Percentiles rank a stretch among this genome's conserved stretches.
These are phyloP conservation scores for Patella pellucida DNA, from an alignment of 2,888 invertebrate genomes.

Conservation along the genomic window DNA sequence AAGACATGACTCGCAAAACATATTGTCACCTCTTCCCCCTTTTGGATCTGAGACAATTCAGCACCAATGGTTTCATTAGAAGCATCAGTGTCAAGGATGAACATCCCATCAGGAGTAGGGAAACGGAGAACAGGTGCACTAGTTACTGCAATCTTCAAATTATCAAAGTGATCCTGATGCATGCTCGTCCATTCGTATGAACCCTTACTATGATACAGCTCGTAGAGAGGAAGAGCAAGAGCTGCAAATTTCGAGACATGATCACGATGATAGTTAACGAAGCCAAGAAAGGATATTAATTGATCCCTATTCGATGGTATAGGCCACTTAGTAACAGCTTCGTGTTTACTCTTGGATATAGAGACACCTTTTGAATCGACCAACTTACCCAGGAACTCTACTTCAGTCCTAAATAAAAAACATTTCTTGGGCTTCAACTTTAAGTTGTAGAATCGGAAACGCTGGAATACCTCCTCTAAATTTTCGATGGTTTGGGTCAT, in stretches of 20 bases:
- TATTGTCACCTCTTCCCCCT: conserved; percentile 33
- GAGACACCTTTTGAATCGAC: conserved; percentile 24
- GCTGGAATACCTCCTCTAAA: conserved; percentile 27
- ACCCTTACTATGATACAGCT: conserved; percentile 19
- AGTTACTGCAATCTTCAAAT: conserved; percentile 20
- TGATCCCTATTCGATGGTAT: conserved; percentile 12
- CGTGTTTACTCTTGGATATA: conserved; percentile 10
- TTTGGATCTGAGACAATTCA: conserved; percentile 37
- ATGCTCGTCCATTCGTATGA: conserved; percentile 13
- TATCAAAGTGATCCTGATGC: conserved; percentile 20
- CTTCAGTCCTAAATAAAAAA: conserved; percentile 15
- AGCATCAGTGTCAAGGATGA: conserved; percentile 41
- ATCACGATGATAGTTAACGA: too few species aligned
- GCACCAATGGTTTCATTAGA: conserved; percentile 38
- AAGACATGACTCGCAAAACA: conserved; percentile 34
- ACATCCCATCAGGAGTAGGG: conserved; percentile 27
- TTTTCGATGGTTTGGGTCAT: conserved; percentile 33
- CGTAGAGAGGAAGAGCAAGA: conserved; percentile 31
- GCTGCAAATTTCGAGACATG: conserved; percentile 30
- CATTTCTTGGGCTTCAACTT: conserved; percentile 42
- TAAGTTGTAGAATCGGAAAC: conserved; percentile 28
- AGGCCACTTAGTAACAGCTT: conserved; percentile 31
- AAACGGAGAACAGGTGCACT: conserved; percentile 28
- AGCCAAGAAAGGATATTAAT: conserved; percentile 16
- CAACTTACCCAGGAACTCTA: conserved; percentile 29